Evolutionary conservation across 2,113 vertebrate species (phyloP).

Genomic region (Amazona vittata): DNA sequence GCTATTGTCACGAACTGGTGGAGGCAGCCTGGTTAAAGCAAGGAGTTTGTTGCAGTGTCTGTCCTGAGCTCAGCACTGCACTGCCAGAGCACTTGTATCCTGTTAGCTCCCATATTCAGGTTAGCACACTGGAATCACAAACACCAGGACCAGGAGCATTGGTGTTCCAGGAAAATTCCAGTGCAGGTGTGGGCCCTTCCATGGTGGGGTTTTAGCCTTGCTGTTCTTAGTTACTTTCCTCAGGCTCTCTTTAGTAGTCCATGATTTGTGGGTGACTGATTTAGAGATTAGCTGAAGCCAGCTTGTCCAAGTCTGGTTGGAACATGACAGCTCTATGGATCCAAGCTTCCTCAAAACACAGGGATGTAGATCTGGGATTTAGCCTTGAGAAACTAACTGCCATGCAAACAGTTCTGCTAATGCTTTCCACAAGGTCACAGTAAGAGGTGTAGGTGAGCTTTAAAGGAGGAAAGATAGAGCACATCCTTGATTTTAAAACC

Average conservation of each 20-base stretch:
- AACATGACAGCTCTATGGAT: not conserved
- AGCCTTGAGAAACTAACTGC: not conserved
- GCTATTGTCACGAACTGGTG: not conserved
- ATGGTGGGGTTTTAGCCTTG: not conserved
- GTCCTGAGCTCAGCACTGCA: not conserved
- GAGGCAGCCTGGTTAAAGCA: not conserved
- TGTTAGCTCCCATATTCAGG: not conserved
- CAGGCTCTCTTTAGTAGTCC: not conserved
- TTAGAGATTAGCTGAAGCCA: not conserved
- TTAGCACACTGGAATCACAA: not conserved
- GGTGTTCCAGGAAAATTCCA: not conserved
- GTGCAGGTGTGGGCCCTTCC: not conserved
- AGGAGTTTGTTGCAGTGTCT: not conserved
- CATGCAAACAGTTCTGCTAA: not conserved
- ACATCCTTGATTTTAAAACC: not conserved
- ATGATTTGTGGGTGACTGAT: not conserved
- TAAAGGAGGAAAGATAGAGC: not conserved
- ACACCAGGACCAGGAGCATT: not conserved
- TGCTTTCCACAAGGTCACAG: not conserved
- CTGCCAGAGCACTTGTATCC: not conserved
- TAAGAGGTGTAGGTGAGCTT: not conserved
- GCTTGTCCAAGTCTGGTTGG: not conserved
- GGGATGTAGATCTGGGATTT: not conserved
- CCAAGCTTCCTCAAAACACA: not conserved
- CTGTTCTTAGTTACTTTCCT: not conserved